phyloP scores from a whole-genome alignment of 2,888 invertebrate species.

The Cephalotes varians region DNA sequence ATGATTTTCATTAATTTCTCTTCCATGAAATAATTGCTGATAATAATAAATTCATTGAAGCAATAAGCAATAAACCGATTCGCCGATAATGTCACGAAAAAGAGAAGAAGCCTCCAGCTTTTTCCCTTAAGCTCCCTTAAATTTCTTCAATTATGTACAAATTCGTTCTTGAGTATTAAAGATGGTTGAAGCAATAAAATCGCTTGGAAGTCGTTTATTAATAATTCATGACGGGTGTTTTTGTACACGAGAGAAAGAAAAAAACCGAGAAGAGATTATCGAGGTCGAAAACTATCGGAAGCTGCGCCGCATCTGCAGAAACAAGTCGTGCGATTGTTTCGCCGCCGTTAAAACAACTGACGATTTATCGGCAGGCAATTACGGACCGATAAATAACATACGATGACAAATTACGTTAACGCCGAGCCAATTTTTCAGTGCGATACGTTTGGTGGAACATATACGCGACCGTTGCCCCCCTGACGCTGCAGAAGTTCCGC shows the following conservation, averaged over 20 bases:
- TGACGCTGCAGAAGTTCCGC: constrained; percentile 88
- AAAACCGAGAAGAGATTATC: constrained; percentile 53
- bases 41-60: not conserved
- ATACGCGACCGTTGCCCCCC: constrained; percentile 89
- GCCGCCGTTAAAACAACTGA: not conserved
- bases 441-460: constrained; percentile 92
- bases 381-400: not conserved
- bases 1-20: not conserved
- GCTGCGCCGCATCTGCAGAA: not conserved
- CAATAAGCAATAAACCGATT: not conserved
- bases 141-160: not conserved
- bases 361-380: not conserved
- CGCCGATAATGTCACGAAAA: not conserved
- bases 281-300: constrained; percentile 71
- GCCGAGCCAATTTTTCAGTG: constrained; percentile 86
- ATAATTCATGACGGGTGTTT: not conserved
- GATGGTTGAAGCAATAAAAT: not conserved
- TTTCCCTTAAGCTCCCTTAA: not conserved
- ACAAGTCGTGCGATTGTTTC: not conserved
- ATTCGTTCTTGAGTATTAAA: not conserved
- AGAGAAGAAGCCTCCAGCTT: not conserved
- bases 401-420: constrained; percentile 29
- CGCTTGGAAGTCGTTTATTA: not conserved
- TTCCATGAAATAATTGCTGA: not conserved
- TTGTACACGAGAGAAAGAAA: not conserved